A percentile compares a stretch with the other conserved stretches of the same genome.
Evolutionary conservation across 2,113 vertebrate species (phyloP).

Genomic region (Arothron firmamentum): DNA sequence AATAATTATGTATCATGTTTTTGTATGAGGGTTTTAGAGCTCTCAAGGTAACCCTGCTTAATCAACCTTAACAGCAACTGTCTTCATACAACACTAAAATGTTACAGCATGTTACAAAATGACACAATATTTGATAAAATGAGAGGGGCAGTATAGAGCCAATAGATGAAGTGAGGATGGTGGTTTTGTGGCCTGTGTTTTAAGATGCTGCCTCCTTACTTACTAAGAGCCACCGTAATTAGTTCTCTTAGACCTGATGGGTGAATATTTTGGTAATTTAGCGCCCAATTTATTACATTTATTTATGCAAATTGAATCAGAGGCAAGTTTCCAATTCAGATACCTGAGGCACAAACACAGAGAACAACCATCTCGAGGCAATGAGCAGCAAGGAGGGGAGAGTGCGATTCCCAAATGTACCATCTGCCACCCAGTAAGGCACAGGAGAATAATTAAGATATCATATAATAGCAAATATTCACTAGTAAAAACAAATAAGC

Average conservation of each 20-base stretch:
- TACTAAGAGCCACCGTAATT: conserved; percentile 11
- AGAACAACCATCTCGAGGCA: conserved; percentile 15
- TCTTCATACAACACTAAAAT: background rate
- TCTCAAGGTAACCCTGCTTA: background rate
- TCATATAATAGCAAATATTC: background rate
- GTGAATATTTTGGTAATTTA: conserved; percentile 16
- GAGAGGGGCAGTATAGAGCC: background rate
- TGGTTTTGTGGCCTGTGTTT: too few species aligned
- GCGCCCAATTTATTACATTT: conserved; percentile 11
- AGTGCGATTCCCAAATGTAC: conserved; percentile 14
- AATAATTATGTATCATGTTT: background rate
- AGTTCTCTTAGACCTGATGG: conserved; percentile 7
- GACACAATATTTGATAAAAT: background rate
- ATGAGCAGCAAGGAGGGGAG: conserved; percentile 3
- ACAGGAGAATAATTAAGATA: conserved; percentile 6
- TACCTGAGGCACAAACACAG: conserved; percentile 12
- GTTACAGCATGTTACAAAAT: background rate
- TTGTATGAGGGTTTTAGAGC: background rate
- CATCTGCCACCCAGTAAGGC: background rate
- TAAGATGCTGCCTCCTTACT: conserved; percentile 9
- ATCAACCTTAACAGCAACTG: too few species aligned
- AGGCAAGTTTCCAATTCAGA: conserved; percentile 31
- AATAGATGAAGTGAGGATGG: background rate
- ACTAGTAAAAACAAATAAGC: conserved; percentile 6
- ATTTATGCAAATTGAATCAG: conserved; percentile 21